These are phyloP conservation scores for Ellobius talpinus DNA, from an alignment of 2,113 vertebrate species.

Conservation along the genomic window DNA sequence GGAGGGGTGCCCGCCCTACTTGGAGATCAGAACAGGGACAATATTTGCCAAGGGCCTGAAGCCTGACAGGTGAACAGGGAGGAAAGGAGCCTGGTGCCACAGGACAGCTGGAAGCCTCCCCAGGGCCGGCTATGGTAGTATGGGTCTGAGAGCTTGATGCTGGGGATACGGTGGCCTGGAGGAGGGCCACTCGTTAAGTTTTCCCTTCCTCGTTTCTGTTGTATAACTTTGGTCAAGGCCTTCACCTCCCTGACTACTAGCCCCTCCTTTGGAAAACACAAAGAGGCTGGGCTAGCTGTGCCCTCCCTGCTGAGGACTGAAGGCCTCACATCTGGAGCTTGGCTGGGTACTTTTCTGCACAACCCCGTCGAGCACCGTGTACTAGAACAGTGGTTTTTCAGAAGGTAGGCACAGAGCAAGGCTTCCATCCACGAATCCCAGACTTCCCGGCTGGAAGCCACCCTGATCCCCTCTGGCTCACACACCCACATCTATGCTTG, in stretches of 20 bases:
- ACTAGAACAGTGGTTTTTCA: slow-evolving; percentile 44
- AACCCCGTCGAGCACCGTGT: neutral
- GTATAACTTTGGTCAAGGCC: slow-evolving; percentile 29
- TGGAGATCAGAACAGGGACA: slow-evolving; percentile 59
- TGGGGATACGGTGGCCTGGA: neutral
- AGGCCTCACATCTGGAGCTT: neutral
- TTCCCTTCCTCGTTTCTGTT: neutral
- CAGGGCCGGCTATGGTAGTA: neutral
- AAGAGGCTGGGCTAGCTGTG: neutral
- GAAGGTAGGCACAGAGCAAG: neutral
- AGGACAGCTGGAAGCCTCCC: neutral
- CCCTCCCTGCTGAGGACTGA: slow-evolving; percentile 23
- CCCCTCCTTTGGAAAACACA: slow-evolving; percentile 57
- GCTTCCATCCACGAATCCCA: neutral
- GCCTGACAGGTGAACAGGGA: slow-evolving; percentile 34
- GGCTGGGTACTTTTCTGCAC: neutral
- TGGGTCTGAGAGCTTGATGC: neutral
- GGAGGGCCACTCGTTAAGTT: neutral
- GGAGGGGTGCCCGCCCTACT: neutral
- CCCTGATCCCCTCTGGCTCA: neutral
- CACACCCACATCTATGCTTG: neutral
- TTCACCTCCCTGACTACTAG: neutral
- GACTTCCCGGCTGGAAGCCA: neutral
- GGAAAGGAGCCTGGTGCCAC: slow-evolving; percentile 24
- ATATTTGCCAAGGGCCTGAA: slow-evolving; percentile 77